Evolutionary conservation across 2,113 vertebrate genomes (phyloP), one percentile per base, ranked within the genome.

Genomic region (Entelurus aequoreus): DNA sequence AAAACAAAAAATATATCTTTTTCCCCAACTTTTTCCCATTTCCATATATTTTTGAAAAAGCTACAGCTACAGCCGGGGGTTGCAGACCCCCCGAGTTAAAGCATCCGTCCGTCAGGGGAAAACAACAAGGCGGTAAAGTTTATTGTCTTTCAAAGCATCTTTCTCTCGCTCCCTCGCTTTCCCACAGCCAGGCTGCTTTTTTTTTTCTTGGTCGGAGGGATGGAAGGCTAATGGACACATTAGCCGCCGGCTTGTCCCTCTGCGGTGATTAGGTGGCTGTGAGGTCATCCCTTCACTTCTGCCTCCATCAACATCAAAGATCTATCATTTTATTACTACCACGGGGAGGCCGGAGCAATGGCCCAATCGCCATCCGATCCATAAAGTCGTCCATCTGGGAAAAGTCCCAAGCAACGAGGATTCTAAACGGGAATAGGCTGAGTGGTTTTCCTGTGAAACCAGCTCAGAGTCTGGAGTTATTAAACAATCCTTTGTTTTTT

Each of bases 231-330:
- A 87, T 88, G 85, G 82, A 85, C 78, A 79, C 84, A 86, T 86
- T 86, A 88, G 78, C 78, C 50, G 67, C 67, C 42, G 51, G 74
- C 72, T 67, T 62, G 75, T 87, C 81, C 83, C 78, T 71, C 63
- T 6, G 76, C 72, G 80, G 74, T 77, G 77, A 84, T 87, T 83
- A 86, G 81, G 76, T 74, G 80, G 75, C 86, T 71, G 69, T 82
- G 82, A 84, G 84, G 84, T 90, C 86, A 90, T 90, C 80, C 69
- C 75, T 88, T 78, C 77, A 75, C 79, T 84, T 83, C 81, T 71
- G 58, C 74, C 85, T 68, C 64, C 72, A 84, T 86, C 77, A 75
- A 76, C 84, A 83, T 83, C 79, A 71, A 74, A 63, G 80, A 84
- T 87, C 78, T 67, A 86, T 85, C 87, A 85, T 83, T 86, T 85